Percentiles rank a stretch among this genome's conserved stretches.
Evolutionary conservation across 2,888 invertebrate species (phyloP).

Genomic region (Melanargia galathea): DNA sequence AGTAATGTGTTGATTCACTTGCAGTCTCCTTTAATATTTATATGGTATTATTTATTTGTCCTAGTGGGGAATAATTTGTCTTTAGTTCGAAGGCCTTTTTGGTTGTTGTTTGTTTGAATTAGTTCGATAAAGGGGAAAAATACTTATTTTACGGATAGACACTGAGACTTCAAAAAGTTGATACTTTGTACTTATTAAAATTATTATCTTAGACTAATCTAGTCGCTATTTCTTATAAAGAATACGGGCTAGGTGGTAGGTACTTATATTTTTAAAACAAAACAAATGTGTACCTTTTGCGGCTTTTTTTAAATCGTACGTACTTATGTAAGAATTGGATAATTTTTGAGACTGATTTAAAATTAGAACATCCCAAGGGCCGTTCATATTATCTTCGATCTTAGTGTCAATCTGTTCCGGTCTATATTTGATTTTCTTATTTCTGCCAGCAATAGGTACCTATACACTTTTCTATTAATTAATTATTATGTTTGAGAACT

Average conservation of each 20-base stretch:
- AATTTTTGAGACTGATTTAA: slow-evolving; percentile 13
- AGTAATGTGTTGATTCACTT: slow-evolving; percentile 9
- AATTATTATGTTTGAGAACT: too few relatives aligned
- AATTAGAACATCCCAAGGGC: slow-evolving; percentile 8
- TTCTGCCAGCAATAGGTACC: not conserved
- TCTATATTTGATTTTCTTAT: slow-evolving; percentile 22
- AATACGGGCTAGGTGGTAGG: not conserved
- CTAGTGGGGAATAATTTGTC: not conserved
- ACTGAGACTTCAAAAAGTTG: slow-evolving; percentile 53
- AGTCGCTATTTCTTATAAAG: slow-evolving; percentile 55
- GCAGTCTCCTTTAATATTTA: not conserved
- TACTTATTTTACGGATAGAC: slow-evolving; percentile 47
- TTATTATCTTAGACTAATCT: slow-evolving; percentile 52
- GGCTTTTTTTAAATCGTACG: not conserved
- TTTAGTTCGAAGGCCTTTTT: slow-evolving; percentile 1
- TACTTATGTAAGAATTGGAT: not conserved
- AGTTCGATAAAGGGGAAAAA: slow-evolving; percentile 6
- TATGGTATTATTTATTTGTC: slow-evolving; percentile 2
- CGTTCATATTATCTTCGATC: slow-evolving; percentile 43
- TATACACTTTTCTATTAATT: not conserved
- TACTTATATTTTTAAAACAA: not conserved
- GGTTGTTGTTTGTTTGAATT: slow-evolving; percentile 7
- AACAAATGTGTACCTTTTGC: not conserved
- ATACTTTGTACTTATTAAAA: slow-evolving; percentile 56
- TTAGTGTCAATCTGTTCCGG: slow-evolving; percentile 50